phyloP scores from a whole-genome alignment of 1,140 invertebrate species.

The Andrena cerasifolii region DNA sequence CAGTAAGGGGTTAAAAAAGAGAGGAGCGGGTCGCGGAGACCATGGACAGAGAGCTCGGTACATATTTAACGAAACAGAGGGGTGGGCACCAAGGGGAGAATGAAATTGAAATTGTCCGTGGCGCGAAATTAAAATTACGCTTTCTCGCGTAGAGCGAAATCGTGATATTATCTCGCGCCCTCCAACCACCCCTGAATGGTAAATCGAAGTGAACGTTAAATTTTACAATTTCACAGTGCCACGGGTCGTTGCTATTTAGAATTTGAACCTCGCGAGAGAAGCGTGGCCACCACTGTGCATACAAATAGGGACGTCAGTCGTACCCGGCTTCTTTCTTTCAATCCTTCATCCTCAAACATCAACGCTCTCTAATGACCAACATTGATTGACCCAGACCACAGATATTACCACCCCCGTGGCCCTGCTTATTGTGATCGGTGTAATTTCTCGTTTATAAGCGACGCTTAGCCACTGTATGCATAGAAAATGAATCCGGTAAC shows the following conservation, averaged over 20 bases:
- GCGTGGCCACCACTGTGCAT: too few relatives aligned
- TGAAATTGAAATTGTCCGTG: constrained; percentile 39
- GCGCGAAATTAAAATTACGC: constrained; percentile 53
- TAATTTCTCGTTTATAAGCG: constrained; percentile 58
- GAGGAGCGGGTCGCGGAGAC: neutral
- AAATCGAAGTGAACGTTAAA: too few relatives aligned
- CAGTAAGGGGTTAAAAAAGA: neutral
- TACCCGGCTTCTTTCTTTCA: too few relatives aligned
- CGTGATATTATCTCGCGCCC: constrained; percentile 34
- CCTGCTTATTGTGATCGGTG: neutral
- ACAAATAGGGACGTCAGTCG: too few relatives aligned
- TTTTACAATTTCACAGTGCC: too few relatives aligned
- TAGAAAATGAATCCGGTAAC: constrained; percentile 49
- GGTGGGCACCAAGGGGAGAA: neutral
- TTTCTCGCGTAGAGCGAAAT: constrained; percentile 4
- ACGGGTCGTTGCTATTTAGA: too few relatives aligned
- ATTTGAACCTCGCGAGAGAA: too few relatives aligned
- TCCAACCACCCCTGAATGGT: too few relatives aligned
- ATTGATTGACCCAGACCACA: too few relatives aligned
- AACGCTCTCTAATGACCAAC: too few relatives aligned
- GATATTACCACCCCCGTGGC: neutral
- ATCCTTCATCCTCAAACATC: too few relatives aligned
- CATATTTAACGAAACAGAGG: constrained; percentile 28
- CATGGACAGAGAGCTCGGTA: neutral
- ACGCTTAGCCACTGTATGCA: constrained; percentile 34